Conservation (phyloP, 2,888 invertebrate genomes). For the Endotricha flammealis region DNA sequence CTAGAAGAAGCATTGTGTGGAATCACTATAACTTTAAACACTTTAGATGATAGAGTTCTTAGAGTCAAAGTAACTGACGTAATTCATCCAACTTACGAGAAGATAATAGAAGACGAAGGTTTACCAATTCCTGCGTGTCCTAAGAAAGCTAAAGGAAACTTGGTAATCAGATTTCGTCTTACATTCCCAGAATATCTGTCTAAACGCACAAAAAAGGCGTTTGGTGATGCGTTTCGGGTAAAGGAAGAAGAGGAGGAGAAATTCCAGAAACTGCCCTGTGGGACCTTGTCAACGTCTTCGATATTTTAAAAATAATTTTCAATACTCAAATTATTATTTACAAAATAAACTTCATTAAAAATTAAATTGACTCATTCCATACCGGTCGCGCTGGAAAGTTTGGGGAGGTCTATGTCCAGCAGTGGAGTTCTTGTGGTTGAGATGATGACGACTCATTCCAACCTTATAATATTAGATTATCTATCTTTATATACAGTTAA, state of each 20-base stretch:
- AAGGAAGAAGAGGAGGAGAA: constrained; percentile 52
- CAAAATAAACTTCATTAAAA: no score
- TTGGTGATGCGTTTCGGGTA: constrained; percentile 57
- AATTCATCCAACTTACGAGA: constrained; percentile 82
- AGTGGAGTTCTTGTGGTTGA: no score
- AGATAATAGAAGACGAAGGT: constrained; percentile 84
- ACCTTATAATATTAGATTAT: no score
- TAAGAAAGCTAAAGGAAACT: constrained; percentile 80
- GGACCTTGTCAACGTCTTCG: constrained; percentile 41
- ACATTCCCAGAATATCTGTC: constrained; percentile 63
- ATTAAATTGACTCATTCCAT: no score
- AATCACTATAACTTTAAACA: constrained; percentile 80
- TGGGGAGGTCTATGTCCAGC: no score
- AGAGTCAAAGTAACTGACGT: constrained; percentile 85
- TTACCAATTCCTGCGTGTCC: constrained; percentile 81
- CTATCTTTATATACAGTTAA: no score
- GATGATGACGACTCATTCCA: no score
- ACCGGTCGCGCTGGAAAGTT: no score
- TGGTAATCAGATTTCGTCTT: constrained; percentile 82
- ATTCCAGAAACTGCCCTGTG: constrained; percentile 54
- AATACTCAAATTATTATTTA: no score
- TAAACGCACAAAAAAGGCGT: constrained; percentile 55
- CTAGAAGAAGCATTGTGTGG: constrained; percentile 86
- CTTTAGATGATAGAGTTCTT: constrained; percentile 83
- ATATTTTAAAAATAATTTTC: constrained; percentile 17